Evolutionary conservation across 37 sponge, comb jelly and placozoan genomes (phyloP).

Genomic region (Theonella swinhoei): DNA sequence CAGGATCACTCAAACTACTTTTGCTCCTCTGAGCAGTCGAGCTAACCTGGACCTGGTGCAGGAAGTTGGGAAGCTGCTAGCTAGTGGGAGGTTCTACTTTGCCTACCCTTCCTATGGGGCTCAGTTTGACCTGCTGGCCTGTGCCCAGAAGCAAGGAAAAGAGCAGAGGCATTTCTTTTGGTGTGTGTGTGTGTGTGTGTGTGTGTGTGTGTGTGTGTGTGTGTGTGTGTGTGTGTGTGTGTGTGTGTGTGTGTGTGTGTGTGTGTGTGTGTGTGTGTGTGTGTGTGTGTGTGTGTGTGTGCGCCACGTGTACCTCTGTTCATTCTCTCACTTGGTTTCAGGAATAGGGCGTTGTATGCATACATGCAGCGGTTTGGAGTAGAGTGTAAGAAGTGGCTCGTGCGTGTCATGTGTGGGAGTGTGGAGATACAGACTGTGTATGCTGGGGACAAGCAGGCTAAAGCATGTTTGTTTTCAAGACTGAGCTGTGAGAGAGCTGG

Average conservation of each 20-base stretch:
- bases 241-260: no score
- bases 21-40: slow-evolving; percentile 44
- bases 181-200: slow-evolving; percentile 55
- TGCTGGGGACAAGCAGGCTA: slow-evolving; percentile 81
- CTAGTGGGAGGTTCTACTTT: slow-evolving; percentile 79
- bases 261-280: no score
- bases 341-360: slow-evolving; percentile 79
- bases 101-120: slow-evolving; percentile 46
- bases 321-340: no score
- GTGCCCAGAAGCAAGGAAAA: slow-evolving; percentile 58
- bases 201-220: slow-evolving; percentile 13
- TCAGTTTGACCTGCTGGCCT: slow-evolving; percentile 48
- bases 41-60: slow-evolving; percentile 48
- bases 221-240: neutral
- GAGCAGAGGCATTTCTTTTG: slow-evolving; percentile 61
- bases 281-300: no score
- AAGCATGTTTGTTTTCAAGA: slow-evolving; percentile 79
- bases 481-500: slow-evolving; percentile 95
- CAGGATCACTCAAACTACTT: slow-evolving; percentile 66
- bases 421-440: slow-evolving; percentile 90
- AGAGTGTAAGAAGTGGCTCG: slow-evolving; percentile 68
- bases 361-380: slow-evolving; percentile 81
- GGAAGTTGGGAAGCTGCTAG: slow-evolving; percentile 73
- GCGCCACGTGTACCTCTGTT: no score
- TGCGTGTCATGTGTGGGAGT: slow-evolving; percentile 86